Base-by-base conservation (phyloP, 2,113 vertebrate species). In the Percina caprodes region DNA sequence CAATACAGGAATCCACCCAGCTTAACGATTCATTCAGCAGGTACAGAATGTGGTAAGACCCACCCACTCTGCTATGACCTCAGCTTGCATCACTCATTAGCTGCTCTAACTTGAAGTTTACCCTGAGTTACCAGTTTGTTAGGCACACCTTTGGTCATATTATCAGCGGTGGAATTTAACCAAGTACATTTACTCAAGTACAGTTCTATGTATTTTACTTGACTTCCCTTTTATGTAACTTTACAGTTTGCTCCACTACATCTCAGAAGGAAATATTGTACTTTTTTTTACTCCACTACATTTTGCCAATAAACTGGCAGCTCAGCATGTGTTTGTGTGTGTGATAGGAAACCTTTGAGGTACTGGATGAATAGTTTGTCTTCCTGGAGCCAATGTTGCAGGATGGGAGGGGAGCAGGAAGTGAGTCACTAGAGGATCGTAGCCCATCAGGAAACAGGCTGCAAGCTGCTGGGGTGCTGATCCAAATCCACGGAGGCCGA, bases 391-490 rank as follows among this genome's bases (percentile, higher is more conserved):
- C 90, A 88, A 80, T 15, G 82, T 15, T 69, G 67, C 89, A 92
- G 91, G 90, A 94, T 90, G 89, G 92, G 90, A 88, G 90, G 66
- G 86, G 67, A 76, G 19, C 77, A 82, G 92, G 91, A 92, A 91
- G 90, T 84, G 69, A 81, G 48, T 86, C 79, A 77, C 24, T 49
- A 16, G 45, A 70, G 74, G 81, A 66, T 90, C 30, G 33, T 3
- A 68, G 71, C 42, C 2, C 48, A 88, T 69, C 60, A 79, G 90
- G 89, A 88, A 91, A 85, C 65, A 1, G 68, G 77, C 79, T 7
- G 79, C 21, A n/a, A 54, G 82, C 71, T 61, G 75, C 77, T 16
- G 7, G 26, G 66, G 68, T 30, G 74, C 72, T 7, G 83, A 80
- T 84, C 80, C 82, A 76, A n/a, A 70, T 54, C 82, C 83, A 68